Evolutionary conservation across 2,797 vertebrate genomes (phyloP).

Genomic region (Alexandromys oeconomus): DNA sequence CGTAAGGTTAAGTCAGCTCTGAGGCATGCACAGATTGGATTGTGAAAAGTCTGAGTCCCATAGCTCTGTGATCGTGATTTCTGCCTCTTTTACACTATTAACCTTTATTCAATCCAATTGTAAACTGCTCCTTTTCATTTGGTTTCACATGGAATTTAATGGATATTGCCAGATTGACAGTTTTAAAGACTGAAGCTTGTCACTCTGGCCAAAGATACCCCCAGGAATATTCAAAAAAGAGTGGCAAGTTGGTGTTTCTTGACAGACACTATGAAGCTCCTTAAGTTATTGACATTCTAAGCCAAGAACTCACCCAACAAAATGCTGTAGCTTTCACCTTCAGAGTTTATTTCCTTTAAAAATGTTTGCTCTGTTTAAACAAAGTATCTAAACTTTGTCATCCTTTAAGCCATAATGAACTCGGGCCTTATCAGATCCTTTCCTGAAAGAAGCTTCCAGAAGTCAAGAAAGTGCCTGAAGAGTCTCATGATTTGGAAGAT

Average conservation of each 20-base stretch:
- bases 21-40: slow-evolving; percentile 69
- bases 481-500: slow-evolving; percentile 4
- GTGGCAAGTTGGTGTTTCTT: background rate
- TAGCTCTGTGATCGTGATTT: slow-evolving; percentile 44
- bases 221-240: background rate
- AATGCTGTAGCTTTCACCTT: background rate
- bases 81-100: slow-evolving; percentile 72
- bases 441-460: slow-evolving; percentile 1
- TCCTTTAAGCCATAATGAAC: slow-evolving; percentile 54
- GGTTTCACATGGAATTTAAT: slow-evolving; percentile 59
- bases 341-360: slow-evolving; percentile 30
- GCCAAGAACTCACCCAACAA: background rate
- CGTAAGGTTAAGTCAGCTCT: slow-evolving; percentile 65
- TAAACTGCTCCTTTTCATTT: slow-evolving; percentile 74
- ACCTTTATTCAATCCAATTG: slow-evolving; percentile 69
- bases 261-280: background rate
- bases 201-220: background rate
- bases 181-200: slow-evolving; percentile 25
- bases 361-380: slow-evolving; percentile 3
- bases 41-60: slow-evolving; percentile 59
- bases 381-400: background rate
- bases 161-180: slow-evolving; percentile 63
- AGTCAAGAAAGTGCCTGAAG: slow-evolving; percentile 16
- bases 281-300: background rate
- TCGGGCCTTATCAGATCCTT: background rate